Percentiles rank a stretch among this genome's conserved stretches.
phyloP scores from a whole-genome alignment of 2,797 vertebrate genomes.

The Anguilla megastoma region DNA sequence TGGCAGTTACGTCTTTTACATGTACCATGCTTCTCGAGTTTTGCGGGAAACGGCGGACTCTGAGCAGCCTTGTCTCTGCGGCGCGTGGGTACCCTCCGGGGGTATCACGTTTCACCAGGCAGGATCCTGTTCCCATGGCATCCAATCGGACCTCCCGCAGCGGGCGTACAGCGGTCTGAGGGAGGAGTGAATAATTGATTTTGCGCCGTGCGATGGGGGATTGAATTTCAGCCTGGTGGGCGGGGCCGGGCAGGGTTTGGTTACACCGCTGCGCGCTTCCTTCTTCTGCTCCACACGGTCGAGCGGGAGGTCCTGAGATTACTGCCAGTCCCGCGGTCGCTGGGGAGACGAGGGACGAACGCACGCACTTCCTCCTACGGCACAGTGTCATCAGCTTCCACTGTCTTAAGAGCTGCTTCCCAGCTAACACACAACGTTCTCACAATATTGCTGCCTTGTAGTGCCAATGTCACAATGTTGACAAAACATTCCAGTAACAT shows the following conservation, averaged over 20 bases:
- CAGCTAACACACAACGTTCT: no score
- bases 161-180: not conserved
- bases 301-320: not conserved
- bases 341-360: not conserved
- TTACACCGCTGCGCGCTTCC: not conserved
- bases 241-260: not conserved
- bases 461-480: no score
- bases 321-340: not conserved
- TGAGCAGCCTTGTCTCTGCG: not conserved
- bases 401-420: not conserved
- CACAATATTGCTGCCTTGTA: no score
- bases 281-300: not conserved
- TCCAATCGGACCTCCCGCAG: not conserved
- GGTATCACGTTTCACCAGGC: not conserved
- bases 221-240: not conserved
- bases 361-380: not conserved
- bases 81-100: not conserved
- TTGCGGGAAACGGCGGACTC: not conserved
- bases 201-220: not conserved
- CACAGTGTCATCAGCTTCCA: not conserved
- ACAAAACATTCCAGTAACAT: no score
- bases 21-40: not conserved
- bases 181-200: constrained; percentile 5
- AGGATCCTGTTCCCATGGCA: not conserved
- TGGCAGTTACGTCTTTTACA: not conserved